These are phyloP conservation scores for Cylindroiulus punctatus DNA, from an alignment of 2,888 invertebrate genomes.

Conservation along the genomic window DNA sequence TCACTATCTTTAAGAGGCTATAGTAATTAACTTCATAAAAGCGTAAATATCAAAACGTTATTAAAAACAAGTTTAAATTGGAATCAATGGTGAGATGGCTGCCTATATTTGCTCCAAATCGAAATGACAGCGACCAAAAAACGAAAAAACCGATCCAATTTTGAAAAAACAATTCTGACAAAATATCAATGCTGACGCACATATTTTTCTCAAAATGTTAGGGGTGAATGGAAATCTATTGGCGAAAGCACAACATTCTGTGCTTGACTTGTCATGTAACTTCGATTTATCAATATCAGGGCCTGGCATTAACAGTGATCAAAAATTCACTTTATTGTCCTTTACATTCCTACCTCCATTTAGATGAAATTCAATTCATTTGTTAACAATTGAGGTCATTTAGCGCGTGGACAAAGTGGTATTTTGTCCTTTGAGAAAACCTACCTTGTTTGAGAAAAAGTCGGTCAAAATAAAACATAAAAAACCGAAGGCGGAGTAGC, in stretches of 20 bases:
- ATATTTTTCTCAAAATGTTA: background rate
- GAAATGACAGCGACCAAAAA: no score
- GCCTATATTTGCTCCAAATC: no score
- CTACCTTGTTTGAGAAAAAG: constrained; percentile 22
- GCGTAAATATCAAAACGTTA: no score
- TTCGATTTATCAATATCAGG: background rate
- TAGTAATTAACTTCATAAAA: no score
- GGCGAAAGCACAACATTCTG: background rate
- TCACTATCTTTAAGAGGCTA: no score
- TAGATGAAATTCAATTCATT: constrained; percentile 1
- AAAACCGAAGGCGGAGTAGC: background rate
- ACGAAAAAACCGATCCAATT: no score
- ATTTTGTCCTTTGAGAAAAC: constrained; percentile 17
- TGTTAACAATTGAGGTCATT: constrained; percentile 28
- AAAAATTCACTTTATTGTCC: background rate
- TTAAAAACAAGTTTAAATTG: no score
- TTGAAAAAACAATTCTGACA: no score
- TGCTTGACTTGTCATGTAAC: background rate
- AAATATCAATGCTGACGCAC: no score
- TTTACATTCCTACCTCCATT: background rate
- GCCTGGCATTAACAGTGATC: background rate
- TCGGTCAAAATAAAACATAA: background rate
- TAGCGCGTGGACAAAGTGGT: constrained; percentile 5
- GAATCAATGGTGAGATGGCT: no score
- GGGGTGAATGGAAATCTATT: no score